phyloP scores from a whole-genome alignment of 2,888 invertebrate species.

The Onchidella celtica region DNA sequence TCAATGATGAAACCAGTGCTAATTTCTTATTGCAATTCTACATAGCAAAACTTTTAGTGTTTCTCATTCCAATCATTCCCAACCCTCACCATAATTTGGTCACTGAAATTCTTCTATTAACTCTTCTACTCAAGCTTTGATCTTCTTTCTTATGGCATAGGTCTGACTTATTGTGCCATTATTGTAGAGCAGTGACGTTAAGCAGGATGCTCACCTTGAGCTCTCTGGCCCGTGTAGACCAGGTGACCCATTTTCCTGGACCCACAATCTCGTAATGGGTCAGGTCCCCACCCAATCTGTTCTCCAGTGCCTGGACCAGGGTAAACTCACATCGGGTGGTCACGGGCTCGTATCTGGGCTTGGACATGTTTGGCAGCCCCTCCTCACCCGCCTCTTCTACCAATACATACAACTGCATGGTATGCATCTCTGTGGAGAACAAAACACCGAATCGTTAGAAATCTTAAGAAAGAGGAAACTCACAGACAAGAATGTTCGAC shows the following conservation, averaged over 20 bases:
- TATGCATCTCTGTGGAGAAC: conserved; percentile 10
- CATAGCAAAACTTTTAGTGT: too few species aligned
- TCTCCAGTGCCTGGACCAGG: conserved; percentile 33
- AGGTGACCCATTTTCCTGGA: conserved; percentile 35
- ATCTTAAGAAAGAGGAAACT: not conserved
- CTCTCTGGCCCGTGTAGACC: conserved; percentile 32
- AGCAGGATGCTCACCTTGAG: conserved; percentile 42
- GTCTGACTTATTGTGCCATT: too few species aligned
- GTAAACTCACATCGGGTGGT: conserved; percentile 18
- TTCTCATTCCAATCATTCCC: too few species aligned
- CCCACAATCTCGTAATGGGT: conserved; percentile 39
- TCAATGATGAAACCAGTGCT: too few species aligned
- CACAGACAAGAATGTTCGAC: not conserved
- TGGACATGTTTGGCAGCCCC: not conserved
- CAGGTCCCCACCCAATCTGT: conserved; percentile 27
- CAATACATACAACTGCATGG: conserved; percentile 26
- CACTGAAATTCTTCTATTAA: too few species aligned
- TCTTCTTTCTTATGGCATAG: too few species aligned
- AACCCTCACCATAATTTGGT: too few species aligned
- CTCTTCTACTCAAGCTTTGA: too few species aligned
- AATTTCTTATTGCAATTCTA: too few species aligned
- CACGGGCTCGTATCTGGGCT: conserved; percentile 20
- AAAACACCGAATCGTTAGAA: not conserved
- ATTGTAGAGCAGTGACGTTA: too few species aligned
- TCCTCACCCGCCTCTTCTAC: conserved; percentile 10